These are phyloP conservation scores for Sphinx pinastri DNA, from an alignment of 2,888 invertebrate species.

Conservation along the genomic window DNA sequence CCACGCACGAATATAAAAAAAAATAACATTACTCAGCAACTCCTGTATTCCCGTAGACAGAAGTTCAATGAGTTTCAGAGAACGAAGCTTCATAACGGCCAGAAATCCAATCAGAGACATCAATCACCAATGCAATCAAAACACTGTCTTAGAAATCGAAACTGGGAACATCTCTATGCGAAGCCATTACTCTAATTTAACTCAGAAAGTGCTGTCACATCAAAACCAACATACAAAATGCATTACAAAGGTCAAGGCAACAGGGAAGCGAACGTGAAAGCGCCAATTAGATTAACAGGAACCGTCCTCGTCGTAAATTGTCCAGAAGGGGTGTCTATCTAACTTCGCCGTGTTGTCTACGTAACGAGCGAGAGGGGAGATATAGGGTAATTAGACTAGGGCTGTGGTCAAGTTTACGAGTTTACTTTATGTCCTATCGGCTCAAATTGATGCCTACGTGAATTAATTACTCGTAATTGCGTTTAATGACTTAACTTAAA, in stretches of 20 bases:
- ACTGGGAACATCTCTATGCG: not conserved
- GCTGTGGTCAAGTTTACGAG: slow-evolving; percentile 60
- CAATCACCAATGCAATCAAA: too few species aligned
- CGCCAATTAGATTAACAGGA: slow-evolving; percentile 78
- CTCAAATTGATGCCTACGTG: slow-evolving; percentile 44
- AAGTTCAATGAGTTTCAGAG: too few species aligned
- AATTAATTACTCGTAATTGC: slow-evolving; percentile 52
- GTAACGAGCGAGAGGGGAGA: slow-evolving; percentile 54
- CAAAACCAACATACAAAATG: slow-evolving; percentile 57
- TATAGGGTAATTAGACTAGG: slow-evolving; percentile 59
- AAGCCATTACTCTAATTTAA: not conserved
- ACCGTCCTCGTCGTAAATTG: slow-evolving; percentile 72
- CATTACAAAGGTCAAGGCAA: slow-evolving; percentile 80
- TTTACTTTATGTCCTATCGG: slow-evolving; percentile 45
- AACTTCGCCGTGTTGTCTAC: slow-evolving; percentile 49
- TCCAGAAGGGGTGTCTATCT: slow-evolving; percentile 59
- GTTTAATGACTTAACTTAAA: slow-evolving; percentile 43
- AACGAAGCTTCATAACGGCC: too few species aligned
- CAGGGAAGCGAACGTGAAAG: slow-evolving; percentile 69
- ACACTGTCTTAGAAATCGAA: too few species aligned
- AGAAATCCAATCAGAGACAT: too few species aligned
- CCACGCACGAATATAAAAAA: too few species aligned
- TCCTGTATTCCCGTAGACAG: too few species aligned
- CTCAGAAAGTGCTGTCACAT: slow-evolving; percentile 23
- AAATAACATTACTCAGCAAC: too few species aligned